Evolutionary conservation across 2,113 vertebrate species (phyloP), one percentile per base, ranked within the genome.

Genomic region (Trinectes maculatus): DNA sequence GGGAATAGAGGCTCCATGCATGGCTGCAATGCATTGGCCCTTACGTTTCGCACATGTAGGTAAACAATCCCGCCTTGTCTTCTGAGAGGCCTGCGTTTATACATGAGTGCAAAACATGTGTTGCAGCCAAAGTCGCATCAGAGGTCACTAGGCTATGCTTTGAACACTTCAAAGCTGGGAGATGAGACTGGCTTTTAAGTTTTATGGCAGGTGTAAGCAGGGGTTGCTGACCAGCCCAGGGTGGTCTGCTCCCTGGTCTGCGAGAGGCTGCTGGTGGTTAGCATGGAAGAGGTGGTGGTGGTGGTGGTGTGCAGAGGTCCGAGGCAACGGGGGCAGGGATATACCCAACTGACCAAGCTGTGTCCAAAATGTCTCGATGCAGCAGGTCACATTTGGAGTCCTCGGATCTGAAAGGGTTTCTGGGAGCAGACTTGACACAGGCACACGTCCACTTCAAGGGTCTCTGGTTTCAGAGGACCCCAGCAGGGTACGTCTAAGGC

Each of bases 381-480:
- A 92, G 81, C 91, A 91, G 88, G 74, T 92, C 91, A 89, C 92
- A 89, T 92, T 94, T 89, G 92, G 90, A 87, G 64, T 80, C 76
- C 79, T 48, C 37, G 68, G 78, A 89, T 91, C 85, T 89, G 93
- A 91, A 84, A 90, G 90, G 91, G 87, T 87, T 91, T 90, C 90
- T 90, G 87, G 90, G 93, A 86, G 90, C 90, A 91, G 92, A 94
- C 92, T 90, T 92, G 94, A 93, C 94, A 78, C 91, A 92, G 79
- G 85, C 93, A 92, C 92, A 96, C 95, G 77, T 95, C 96, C 95
- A 98, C 96, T 95, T 99, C 96, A 99, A 98, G 94, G 93, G 89
- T 98, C 96, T 99, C 96, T 94, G 84, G 92, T 99, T 99, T 97
- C 98, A 98, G 93, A 90, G 88, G 88, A 91, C 93, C 96, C 89